phyloP scores from a whole-genome alignment of 2,797 vertebrate genomes.

The Enteromius viviparus region DNA sequence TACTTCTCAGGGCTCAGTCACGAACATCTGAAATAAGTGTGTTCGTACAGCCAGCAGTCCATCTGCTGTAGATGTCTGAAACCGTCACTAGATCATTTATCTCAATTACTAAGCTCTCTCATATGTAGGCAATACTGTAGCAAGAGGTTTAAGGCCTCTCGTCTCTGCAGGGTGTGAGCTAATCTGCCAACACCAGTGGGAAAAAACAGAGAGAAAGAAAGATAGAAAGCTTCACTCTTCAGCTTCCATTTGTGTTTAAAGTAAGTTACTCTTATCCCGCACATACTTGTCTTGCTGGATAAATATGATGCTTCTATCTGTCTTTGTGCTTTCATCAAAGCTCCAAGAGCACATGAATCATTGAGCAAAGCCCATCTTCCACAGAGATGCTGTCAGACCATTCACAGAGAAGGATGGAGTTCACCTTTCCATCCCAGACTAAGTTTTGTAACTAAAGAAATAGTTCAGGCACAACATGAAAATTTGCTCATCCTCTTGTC shows the following conservation, averaged over 20 bases:
- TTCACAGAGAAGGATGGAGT: slow-evolving; percentile 35
- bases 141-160: slow-evolving; percentile 16
- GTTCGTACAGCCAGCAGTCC: background rate
- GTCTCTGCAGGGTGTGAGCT: slow-evolving; percentile 15
- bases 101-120: slow-evolving; percentile 35
- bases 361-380: slow-evolving; percentile 51
- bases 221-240: slow-evolving; percentile 12
- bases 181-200: slow-evolving; percentile 13
- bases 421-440: slow-evolving; percentile 22
- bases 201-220: background rate
- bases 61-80: slow-evolving; percentile 11
- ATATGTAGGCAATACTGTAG: slow-evolving; percentile 1
- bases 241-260: slow-evolving; percentile 35
- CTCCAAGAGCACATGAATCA: slow-evolving; percentile 48
- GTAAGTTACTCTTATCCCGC: slow-evolving; percentile 13
- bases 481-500: background rate
- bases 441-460: background rate
- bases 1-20: background rate
- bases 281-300: slow-evolving; percentile 38
- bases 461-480: background rate
- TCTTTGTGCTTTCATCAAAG: slow-evolving; percentile 52
- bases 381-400: slow-evolving; percentile 50
- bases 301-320: slow-evolving; percentile 50
- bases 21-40: slow-evolving; percentile 1
- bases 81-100: slow-evolving; percentile 33